These are phyloP conservation scores for Pyrgus malvae DNA, from an alignment of 2,888 invertebrate species.

Conservation along the genomic window DNA sequence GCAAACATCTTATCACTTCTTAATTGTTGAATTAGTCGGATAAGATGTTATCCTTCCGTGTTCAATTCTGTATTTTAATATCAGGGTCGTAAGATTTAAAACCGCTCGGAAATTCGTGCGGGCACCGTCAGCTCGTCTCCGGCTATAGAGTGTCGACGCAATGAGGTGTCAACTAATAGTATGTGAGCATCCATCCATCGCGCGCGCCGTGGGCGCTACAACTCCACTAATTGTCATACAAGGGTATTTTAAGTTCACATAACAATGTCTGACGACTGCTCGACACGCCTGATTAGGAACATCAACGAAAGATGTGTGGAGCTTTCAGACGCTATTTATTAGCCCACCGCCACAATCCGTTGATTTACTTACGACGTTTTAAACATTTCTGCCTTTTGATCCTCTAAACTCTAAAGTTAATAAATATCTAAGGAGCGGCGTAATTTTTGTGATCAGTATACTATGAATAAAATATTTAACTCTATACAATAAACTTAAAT, in stretches of 20 bases:
- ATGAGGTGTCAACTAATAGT: constrained; percentile 69
- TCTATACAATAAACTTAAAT: no score
- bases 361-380: constrained; percentile 39
- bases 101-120: constrained; percentile 29
- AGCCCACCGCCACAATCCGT: constrained; percentile 30
- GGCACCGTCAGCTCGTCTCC: constrained; percentile 33
- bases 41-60: background rate
- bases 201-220: constrained; percentile 54
- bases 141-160: constrained; percentile 42
- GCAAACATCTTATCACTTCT: constrained; percentile 17
- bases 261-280: constrained; percentile 63
- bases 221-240: constrained; percentile 71
- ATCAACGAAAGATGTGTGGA: constrained; percentile 66
- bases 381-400: background rate
- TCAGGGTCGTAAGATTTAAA: background rate
- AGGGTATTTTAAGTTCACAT: constrained; percentile 73
- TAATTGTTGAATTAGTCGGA: constrained; percentile 12
- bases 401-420: background rate
- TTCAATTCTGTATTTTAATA: constrained; percentile 16
- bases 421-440: background rate
- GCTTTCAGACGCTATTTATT: constrained; percentile 12
- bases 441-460: no score
- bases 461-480: no score
- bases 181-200: constrained; percentile 63
- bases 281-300: constrained; percentile 58